These are phyloP conservation scores for Drosophila villosipedis DNA, from an alignment of 2,888 invertebrate species.

Conservation along the genomic window DNA sequence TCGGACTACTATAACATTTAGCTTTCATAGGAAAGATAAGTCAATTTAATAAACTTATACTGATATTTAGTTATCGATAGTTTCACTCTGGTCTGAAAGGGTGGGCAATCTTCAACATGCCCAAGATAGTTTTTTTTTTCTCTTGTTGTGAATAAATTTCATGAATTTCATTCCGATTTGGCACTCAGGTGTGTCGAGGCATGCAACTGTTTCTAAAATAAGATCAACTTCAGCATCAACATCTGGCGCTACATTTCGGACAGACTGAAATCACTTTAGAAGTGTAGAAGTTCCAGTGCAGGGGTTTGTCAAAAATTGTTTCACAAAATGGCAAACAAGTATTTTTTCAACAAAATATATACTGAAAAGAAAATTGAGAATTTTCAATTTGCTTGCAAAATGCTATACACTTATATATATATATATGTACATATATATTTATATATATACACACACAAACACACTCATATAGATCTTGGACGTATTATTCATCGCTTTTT, in stretches of 20 bases:
- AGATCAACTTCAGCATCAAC: constrained; percentile 52
- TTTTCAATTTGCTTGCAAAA: constrained; percentile 52
- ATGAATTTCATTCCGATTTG: constrained; percentile 29
- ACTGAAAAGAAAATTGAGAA: constrained; percentile 21
- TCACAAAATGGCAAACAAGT: constrained; percentile 42
- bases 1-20: neutral
- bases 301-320: constrained; percentile 28
- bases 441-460: constrained; percentile 3
- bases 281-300: constrained; percentile 28
- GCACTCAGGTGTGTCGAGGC: constrained; percentile 48
- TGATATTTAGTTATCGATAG: neutral
- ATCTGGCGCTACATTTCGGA: constrained; percentile 50
- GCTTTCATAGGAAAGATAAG: neutral
- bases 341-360: constrained; percentile 31
- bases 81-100: neutral
- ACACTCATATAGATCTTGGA: constrained; percentile 18
- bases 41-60: rapidly evolving
- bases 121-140: neutral
- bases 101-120: neutral
- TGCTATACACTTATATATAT: constrained; percentile 14
- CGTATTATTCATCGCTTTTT: constrained; percentile 63
- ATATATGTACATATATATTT: constrained; percentile 14
- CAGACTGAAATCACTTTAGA: neutral
- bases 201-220: constrained; percentile 56
- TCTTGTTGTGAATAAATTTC: constrained; percentile 25